These are phyloP conservation scores for Tamias sibiricus DNA, from an alignment of 2,113 vertebrate species.

Conservation along the genomic window DNA sequence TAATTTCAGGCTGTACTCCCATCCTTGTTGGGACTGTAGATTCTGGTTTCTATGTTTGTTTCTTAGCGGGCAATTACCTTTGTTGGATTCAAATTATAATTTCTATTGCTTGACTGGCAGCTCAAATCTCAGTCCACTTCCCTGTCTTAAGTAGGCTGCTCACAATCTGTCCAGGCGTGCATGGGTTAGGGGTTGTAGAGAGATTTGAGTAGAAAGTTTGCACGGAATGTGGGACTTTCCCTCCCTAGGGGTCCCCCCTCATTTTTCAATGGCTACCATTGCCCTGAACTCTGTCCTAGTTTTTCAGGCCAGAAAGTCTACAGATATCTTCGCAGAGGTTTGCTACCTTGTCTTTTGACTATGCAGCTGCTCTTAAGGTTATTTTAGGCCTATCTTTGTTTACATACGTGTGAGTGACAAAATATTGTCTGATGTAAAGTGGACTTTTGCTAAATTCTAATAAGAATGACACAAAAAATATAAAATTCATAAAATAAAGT, in stretches of 20 bases:
- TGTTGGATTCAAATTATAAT: not conserved
- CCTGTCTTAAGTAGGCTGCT: not conserved
- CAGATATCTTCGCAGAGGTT: not conserved
- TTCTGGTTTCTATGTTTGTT: not conserved
- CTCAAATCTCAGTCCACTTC: not conserved
- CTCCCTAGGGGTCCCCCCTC: not conserved
- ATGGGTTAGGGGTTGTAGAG: not conserved
- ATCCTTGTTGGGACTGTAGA: not conserved
- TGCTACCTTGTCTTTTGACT: not conserved
- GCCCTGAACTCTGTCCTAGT: not conserved
- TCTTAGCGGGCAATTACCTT: not conserved
- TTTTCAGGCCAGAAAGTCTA: not conserved
- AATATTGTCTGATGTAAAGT: conserved; percentile 1
- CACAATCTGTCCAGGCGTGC: not conserved
- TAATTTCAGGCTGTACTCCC: not conserved
- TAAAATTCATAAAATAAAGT: not conserved
- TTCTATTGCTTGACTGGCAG: not conserved
- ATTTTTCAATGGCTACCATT: not conserved
- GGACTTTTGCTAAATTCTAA: not conserved
- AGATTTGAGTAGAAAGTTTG: not conserved
- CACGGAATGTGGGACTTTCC: not conserved
- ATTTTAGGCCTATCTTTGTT: not conserved
- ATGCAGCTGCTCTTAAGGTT: not conserved
- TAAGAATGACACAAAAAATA: not conserved
- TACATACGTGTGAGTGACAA: not conserved